Conservation (phyloP, 2,797 vertebrate genomes). For the Pseudochirops cupreus region DNA sequence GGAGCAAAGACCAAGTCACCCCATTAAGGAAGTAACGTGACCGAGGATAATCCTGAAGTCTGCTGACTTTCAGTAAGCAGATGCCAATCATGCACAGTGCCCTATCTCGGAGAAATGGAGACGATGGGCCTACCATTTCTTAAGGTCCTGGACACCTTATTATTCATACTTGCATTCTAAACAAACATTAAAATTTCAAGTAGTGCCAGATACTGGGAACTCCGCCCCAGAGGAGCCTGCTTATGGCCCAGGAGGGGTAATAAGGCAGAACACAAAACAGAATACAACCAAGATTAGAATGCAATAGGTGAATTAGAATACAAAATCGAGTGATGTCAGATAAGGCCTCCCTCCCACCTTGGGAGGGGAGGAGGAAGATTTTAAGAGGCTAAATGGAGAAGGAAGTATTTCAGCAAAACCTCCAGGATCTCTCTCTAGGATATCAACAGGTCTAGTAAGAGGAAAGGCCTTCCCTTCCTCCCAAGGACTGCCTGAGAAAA, state of each 20-base stretch:
- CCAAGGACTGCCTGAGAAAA: background rate
- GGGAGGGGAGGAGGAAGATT: background rate
- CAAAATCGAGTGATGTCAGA: background rate
- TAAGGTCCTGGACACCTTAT: constrained; percentile 15
- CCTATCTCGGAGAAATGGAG: background rate
- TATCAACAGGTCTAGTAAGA: background rate
- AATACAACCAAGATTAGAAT: background rate
- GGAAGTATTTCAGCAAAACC: background rate
- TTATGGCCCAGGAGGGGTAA: background rate
- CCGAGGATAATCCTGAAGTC: background rate
- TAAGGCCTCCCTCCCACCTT: background rate
- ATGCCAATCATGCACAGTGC: background rate
- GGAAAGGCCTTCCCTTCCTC: background rate
- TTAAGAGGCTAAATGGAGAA: background rate
- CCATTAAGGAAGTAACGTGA: background rate
- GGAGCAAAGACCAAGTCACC: background rate
- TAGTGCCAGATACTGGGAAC: background rate
- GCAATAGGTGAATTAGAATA: background rate
- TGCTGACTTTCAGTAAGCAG: background rate
- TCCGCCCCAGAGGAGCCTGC: too few relatives aligned
- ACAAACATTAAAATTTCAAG: background rate
- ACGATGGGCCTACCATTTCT: background rate
- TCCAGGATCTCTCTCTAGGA: background rate
- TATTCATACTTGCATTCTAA: background rate
- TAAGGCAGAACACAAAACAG: background rate